phyloP scores from a whole-genome alignment of 2,113 vertebrate species.

The western clawed frog (Xenopus tropicalis) region UCB_Xtro_10.0 CM004443.2:86446001-86446500 shows the following conservation, averaged over 20 bases:
- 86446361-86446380: too few relatives aligned
- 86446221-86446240: slow-evolving; percentile 72
- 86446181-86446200: slow-evolving; percentile 91
- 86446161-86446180: slow-evolving; percentile 91
- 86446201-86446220: slow-evolving; percentile 91
- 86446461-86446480: too few relatives aligned
- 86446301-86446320: too few relatives aligned
- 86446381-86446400: too few relatives aligned
- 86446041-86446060: slow-evolving; percentile 95
- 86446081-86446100: slow-evolving; percentile 90
- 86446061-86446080: slow-evolving; percentile 92
- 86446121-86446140: slow-evolving; percentile 86
- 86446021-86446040: slow-evolving; percentile 91
- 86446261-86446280: too few relatives aligned
- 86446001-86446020: slow-evolving; percentile 78
- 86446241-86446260: neutral
- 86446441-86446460: too few relatives aligned
- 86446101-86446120: slow-evolving; percentile 85
- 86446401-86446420: too few relatives aligned
- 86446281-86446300: too few relatives aligned
- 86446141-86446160: slow-evolving; percentile 92
- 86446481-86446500: too few relatives aligned
- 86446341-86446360: too few relatives aligned
- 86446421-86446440: too few relatives aligned
- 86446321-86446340: too few relatives aligned